Base-by-base conservation (phyloP, 1,140 invertebrate species). In the Physella acuta region DNA sequence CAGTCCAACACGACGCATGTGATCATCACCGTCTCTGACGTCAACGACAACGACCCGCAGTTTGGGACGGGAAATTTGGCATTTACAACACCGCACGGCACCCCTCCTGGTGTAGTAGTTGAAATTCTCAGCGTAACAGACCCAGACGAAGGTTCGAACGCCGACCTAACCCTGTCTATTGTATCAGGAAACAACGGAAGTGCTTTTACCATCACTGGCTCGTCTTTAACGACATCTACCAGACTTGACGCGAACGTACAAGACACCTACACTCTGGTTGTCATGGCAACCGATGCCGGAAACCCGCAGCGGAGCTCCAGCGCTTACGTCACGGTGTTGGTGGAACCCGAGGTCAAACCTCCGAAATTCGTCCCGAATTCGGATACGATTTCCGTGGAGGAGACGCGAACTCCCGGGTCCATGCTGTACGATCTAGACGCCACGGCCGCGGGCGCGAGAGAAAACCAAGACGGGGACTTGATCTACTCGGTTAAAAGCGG, bases 121-220 rank as follows among this genome's bases (percentile, higher is more conserved):
- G 59, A 34, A 24, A 37, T 1, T 24, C 8, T 39, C 14, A 44
- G 26, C 17, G 58, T 92, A 0, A 67, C 63, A 8, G 82, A 82
- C 64, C 31, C 37, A 2, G 82, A 84, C 81, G 53, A 30, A 5
- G 78, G 77, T 16, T 17, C 55, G 1, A 78, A 77, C 70, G 75
- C 68, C 26, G 49, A 64, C 28, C 39, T 80, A 14, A 66, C 53
- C 8, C 96, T 94, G 86, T 91, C 91, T n/a, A 94, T 96, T 72
- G 17, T 16, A 26, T 56, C 33, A 24, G 64, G 64, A 1, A 30
- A 66, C 39, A 1, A 51, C 26, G 3, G 31, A 5, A 17, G 17
- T 3, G 17, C 1, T 3, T 66, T 66, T 34, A 11, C 14, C 1
- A 1, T 66, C 4, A 36, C 1, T 14, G 64, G 64, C 3, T 36